Percentiles rank a stretch among this genome's conserved stretches.
These are phyloP conservation scores for Onthophagus sagittarius DNA, from an alignment of 2,888 invertebrate species.

Conservation along the genomic window DNA sequence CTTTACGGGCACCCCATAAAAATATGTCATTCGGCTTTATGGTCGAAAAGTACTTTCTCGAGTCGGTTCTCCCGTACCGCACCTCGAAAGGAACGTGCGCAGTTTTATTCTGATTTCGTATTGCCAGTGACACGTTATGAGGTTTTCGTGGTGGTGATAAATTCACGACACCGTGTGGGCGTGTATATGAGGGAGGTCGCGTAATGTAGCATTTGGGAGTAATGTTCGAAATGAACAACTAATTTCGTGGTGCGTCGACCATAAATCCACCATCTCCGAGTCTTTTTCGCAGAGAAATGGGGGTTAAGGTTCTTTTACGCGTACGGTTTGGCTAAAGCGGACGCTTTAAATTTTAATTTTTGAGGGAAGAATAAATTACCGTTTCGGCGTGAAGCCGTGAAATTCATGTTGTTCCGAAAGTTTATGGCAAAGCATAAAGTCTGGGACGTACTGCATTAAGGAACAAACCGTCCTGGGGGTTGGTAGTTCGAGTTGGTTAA, in stretches of 20 bases:
- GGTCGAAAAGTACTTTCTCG: neutral
- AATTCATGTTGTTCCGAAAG: neutral
- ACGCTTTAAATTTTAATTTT: neutral
- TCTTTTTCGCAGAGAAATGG: neutral
- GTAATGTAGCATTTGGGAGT: neutral
- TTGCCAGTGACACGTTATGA: neutral
- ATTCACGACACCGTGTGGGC: neutral
- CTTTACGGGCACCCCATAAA: slow-evolving; percentile 9
- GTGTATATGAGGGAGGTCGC: neutral
- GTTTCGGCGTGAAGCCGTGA: neutral
- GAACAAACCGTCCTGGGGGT: neutral
- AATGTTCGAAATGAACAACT: neutral
- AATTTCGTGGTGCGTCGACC: neutral
- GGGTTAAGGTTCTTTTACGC: no score
- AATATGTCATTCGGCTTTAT: slow-evolving; percentile 10
- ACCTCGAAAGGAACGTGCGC: neutral
- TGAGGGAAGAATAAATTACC: neutral
- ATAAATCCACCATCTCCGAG: neutral
- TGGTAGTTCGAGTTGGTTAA: neutral
- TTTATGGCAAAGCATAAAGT: neutral
- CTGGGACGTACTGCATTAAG: neutral
- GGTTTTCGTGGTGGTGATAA: neutral
- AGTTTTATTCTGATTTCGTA: slow-evolving; percentile 1
- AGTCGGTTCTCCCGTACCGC: neutral
- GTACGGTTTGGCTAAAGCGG: neutral